Evolutionary conservation across 2,888 invertebrate species (phyloP), one percentile per base, ranked within the genome.

Genomic region (Callyntrura guangdongensis): DNA sequence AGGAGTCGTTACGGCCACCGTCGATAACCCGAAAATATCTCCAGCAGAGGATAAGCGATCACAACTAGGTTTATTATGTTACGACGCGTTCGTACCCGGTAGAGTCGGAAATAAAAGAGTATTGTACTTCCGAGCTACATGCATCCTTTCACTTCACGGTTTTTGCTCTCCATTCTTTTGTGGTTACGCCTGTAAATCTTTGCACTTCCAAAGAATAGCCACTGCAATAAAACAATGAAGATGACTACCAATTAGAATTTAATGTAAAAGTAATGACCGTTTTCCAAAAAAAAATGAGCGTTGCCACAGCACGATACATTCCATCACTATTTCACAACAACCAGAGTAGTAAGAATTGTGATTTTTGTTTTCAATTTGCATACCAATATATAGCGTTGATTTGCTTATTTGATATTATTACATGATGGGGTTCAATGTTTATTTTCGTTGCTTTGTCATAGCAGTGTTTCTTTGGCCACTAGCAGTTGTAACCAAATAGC

Each of bases 381-480:
- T 77, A 53, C 77, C 77, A 53, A 77, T n/a, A 67, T 1, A 47
- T 72, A n/a, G 72, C 9, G 12, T 17, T 17, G 22, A n/a, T 53
- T 53, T 49, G 22, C 77, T 17, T 22, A 53, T 77, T 53, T 22
- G 1, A 69, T 25, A 69, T 69, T 64, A 22, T 64, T 64, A 14
- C 20, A 53, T 53, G 14, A 53, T 11, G 53, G 9, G 1, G 36
- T 36, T 36, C 8, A 22, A 61, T 4, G 81, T 81, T 81, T 81
- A 81, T 81, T 81, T 81, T 81, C 20, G 81, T 81, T 81, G 81
- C 81, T 81, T 81, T 59, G 47, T 81, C 59, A 81, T 77, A 77
- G 64, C 25, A 59, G 64, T 11, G 14, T 25, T 59, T 59, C 17
- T 59, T 59, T 59, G 1, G 14, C 17, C 17, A 3, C 59, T 3